Base-by-base conservation (phyloP, 2,888 invertebrate species). In the Choreutis nemorana region DNA sequence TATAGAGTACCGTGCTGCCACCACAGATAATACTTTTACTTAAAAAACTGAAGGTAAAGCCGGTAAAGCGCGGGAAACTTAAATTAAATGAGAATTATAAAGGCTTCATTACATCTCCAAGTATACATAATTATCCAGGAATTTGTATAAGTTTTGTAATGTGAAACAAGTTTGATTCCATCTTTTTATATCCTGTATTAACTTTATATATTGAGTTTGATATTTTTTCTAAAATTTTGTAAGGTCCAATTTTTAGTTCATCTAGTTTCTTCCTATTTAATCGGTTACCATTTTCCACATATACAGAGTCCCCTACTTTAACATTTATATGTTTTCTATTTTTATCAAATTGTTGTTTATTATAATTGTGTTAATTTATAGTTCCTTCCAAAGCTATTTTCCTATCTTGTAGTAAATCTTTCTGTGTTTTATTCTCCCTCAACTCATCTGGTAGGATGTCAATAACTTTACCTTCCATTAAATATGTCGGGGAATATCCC, bases 231-330 rank as follows among this genome's bases (percentile, higher is more conserved):
- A 31, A 3, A 2, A 45, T 42, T 28, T 37, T 33, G 12, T 27
- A 48, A 1, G 48, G 47, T 7, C 49, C 46, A 4, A 46, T 34
- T 28, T 11, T 49, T 13, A 50, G 14, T 35, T 49, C 44, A 26
- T 50, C 47, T 1, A 49, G 13, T 34, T 48, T 46, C 23, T 32
- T 45, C 28, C 46, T 42, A 13, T 49, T 51, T 23, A 50, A 23
- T 30, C 32, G 36, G 23, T 53, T 41, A 13, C 49, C 50, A 34
- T 53, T 49, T 26, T 51, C 50, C 1, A 50, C 42, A 39, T 26
- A 45, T 11, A 48, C 40, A 6, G 18, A 18, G 8, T 18, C 18
- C 18, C 18, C 18, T 6, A 18, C 18, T 18, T 18, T 18, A 5
- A 18, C 4, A 6, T 44, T 30, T 11, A 6, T 10, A 1, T 39